Conservation (phyloP, 1,140 invertebrate species). For the Psix sp. region DNA sequence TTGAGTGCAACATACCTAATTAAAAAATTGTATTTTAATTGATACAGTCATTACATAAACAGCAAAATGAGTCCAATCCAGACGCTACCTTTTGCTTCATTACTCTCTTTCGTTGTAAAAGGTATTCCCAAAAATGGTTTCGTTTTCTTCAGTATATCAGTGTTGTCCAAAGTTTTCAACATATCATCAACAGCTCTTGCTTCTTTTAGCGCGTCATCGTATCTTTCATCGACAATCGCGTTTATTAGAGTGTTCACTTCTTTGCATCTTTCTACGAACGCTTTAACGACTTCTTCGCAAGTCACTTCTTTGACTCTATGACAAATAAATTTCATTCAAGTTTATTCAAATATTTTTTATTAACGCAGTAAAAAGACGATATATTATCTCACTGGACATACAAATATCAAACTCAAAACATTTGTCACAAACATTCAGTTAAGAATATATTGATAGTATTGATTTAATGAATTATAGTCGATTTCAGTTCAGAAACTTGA, state of each 20-base stretch:
- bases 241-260: conserved; percentile 88
- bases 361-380: no score
- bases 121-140: conserved; percentile 88
- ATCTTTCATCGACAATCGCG: conserved; percentile 88
- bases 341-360: no score
- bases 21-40: conserved; percentile 1
- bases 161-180: conserved; percentile 78
- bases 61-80: not conserved
- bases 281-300: conserved; percentile 84
- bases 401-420: no score
- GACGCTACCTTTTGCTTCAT: conserved; percentile 77
- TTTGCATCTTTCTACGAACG: conserved; percentile 87
- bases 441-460: no score
- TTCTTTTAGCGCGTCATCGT: conserved; percentile 85
- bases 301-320: conserved; percentile 79
- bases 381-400: no score
- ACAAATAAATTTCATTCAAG: conserved; percentile 11
- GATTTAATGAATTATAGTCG: no score
- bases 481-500: no score
- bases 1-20: conserved; percentile 81
- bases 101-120: conserved; percentile 87
- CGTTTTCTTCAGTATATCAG: conserved; percentile 76
- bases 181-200: conserved; percentile 84
- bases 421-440: no score
- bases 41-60: not conserved